Conservation (phyloP, 2,113 vertebrate species). For the Trichomycterus rosablanca region DNA sequence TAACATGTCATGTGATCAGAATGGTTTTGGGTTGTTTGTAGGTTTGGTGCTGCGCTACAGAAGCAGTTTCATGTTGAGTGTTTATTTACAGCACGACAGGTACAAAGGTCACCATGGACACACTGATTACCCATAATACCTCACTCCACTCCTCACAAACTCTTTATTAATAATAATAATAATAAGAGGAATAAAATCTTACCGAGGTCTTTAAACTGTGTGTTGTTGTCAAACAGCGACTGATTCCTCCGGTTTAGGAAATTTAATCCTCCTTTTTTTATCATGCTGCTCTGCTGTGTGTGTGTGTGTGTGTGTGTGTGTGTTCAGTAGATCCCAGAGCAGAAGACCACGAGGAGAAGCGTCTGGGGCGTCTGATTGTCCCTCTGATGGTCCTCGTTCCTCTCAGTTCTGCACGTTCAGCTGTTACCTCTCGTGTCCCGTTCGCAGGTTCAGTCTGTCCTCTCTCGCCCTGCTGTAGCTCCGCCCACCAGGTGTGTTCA, state of each 20-base stretch:
- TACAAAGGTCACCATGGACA: neutral
- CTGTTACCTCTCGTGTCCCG: neutral
- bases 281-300: neutral
- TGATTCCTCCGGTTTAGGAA: neutral
- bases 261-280: neutral
- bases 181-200: neutral
- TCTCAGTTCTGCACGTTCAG: neutral
- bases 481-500: neutral
- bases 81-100: no score
- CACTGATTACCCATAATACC: neutral
- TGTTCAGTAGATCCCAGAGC: neutral
- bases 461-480: neutral
- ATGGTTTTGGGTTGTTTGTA: no score
- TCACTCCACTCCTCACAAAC: neutral
- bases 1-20: no score
- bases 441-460: neutral
- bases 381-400: neutral
- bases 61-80: no score
- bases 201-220: neutral
- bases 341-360: neutral
- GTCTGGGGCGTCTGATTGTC: neutral
- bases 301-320: conserved; percentile 2
- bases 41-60: no score
- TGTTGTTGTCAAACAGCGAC: neutral
- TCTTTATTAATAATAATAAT: neutral